Evolutionary conservation across 2,113 vertebrate genomes (phyloP), one percentile per base, ranked within the genome.

Genomic region (Marmota monax): DNA sequence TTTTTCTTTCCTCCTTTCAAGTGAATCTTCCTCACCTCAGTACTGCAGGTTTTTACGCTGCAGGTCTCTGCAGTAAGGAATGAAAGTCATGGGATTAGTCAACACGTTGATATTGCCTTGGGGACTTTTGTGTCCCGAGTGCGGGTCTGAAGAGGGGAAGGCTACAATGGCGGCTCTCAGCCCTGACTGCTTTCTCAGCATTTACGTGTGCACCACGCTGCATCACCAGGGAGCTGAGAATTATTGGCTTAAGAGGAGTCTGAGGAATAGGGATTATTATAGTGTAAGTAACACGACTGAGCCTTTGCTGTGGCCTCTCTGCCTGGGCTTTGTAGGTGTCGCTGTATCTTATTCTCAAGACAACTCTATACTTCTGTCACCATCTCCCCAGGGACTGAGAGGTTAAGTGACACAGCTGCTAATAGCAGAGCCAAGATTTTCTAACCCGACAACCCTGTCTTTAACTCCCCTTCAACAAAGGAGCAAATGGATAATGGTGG

Each of bases 111-210:
- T 34, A 10, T 23, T 56, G 1, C 16, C 32, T 17, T 25, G 72
- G 78, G 4, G 86, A 56, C 8, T n/a, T 13, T 20, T 4, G 4
- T 51, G 90, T 58, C 2, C 13, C 1, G 18, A 48, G 37, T 25
- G 0, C 22, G 51, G 51, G 72, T 58, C 61, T 69, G 53, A 20
- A 20, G n/a, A 13, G 73, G 67, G 45, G 51, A 20, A 56, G 78
- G 58, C 45, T 12, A 1, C 56, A 4, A 0, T 0, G 72, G 67
- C 17, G 16, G 32, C 25, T 58, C 72, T 67, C 25, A 22, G 37
- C 63, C 37, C 5, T 7, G 0, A 29, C 69, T 29, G 13, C 29
- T 10, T 76, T 25, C 42, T 74, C 29, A 2, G 16, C 0, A 0
- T 58, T 37, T n/a, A 17, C 27, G 7, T 8, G 77, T 0, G 12